A percentile compares a stretch with the other conserved stretches of the same genome.
These are phyloP conservation scores for Acrocyrtus sp. DNA, from an alignment of 2,888 invertebrate species.

Conservation along the genomic window DNA sequence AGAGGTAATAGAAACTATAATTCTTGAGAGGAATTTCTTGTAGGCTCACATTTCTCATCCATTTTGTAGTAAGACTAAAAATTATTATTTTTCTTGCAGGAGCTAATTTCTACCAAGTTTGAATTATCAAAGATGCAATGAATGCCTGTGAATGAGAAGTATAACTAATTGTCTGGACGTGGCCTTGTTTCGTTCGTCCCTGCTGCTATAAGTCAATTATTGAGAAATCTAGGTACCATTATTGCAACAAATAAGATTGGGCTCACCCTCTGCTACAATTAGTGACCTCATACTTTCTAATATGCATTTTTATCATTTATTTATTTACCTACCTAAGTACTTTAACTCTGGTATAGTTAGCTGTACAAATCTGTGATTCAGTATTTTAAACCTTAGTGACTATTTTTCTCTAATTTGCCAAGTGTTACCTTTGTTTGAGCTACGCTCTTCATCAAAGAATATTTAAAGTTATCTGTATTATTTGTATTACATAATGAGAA, in stretches of 20 bases:
- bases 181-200: not conserved
- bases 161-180: not conserved
- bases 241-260: not conserved
- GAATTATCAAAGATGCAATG: conserved; percentile 91
- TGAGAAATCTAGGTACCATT: not conserved
- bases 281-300: not conserved
- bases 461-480: no score
- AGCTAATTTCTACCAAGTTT: conserved; percentile 85
- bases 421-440: no score
- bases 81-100: conserved; percentile 66
- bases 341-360: no score
- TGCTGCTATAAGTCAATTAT: not conserved
- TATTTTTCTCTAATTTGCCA: no score
- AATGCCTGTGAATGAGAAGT: conserved; percentile 38
- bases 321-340: no score
- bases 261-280: not conserved
- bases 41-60: not conserved
- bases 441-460: no score
- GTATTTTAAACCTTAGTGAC: no score
- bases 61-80: not conserved
- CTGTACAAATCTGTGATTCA: no score
- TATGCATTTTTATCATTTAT: no score
- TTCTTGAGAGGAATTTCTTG: not conserved
- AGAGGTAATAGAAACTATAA: conserved; percentile 70
- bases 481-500: no score